Evolutionary conservation across 1,140 invertebrate genomes (phyloP).

Genomic region (Rhynchophorus ferrugineus): DNA sequence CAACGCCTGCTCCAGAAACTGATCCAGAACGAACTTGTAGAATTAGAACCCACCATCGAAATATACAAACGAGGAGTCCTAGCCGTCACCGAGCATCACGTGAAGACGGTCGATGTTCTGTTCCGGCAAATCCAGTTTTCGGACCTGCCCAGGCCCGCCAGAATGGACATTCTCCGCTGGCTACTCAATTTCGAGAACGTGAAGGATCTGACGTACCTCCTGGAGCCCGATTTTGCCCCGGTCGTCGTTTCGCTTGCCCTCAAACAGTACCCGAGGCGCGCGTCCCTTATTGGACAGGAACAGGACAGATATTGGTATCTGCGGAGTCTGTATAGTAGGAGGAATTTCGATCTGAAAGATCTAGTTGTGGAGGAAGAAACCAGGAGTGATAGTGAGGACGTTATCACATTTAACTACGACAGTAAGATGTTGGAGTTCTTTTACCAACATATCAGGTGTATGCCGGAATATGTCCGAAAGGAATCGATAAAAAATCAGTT

Average conservation of each 20-base stretch:
- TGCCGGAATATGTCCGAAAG: background rate
- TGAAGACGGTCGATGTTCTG: slow-evolving; percentile 38
- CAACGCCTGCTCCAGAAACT: slow-evolving; percentile 40
- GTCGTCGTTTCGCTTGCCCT: slow-evolving; percentile 30
- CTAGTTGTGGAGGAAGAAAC: slow-evolving; percentile 9
- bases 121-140: slow-evolving; percentile 15
- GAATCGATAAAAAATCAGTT: slow-evolving; percentile 7
- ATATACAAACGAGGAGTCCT: slow-evolving; percentile 41
- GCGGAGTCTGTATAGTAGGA: slow-evolving; percentile 27
- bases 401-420: slow-evolving; percentile 10
- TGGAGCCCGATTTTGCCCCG: slow-evolving; percentile 23
- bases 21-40: slow-evolving; percentile 33
- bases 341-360: slow-evolving; percentile 22
- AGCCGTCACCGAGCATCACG: slow-evolving; percentile 36
- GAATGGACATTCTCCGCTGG: slow-evolving; percentile 24
- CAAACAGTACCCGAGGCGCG: slow-evolving; percentile 30
- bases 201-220: slow-evolving; percentile 20
- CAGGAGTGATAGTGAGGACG: background rate
- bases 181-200: slow-evolving; percentile 27
- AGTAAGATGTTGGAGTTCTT: slow-evolving; percentile 6
- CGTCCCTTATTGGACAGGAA: slow-evolving; percentile 1
- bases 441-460: slow-evolving; percentile 9
- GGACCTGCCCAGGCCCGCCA: slow-evolving; percentile 9
- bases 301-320: slow-evolving; percentile 13
- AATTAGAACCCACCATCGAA: slow-evolving; percentile 36